These are phyloP conservation scores for Benthosema pterotum DNA, from an alignment of 2,797 vertebrate genomes.

Conservation along the genomic window DNA sequence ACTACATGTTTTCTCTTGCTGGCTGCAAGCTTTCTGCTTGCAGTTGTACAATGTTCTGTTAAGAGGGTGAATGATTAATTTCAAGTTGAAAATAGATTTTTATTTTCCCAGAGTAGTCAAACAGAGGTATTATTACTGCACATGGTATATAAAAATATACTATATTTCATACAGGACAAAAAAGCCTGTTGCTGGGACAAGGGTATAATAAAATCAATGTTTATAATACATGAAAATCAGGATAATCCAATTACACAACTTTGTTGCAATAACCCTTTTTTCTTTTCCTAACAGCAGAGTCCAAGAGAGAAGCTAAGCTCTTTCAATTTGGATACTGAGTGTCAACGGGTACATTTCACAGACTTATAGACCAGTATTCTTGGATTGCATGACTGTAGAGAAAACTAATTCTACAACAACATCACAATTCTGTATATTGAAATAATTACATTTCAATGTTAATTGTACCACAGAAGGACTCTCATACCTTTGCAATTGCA, in stretches of 20 bases:
- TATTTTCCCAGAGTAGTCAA: not conserved
- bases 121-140: no score
- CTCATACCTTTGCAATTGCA: no score
- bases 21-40: no score
- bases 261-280: not conserved
- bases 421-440: slow-evolving; percentile 11
- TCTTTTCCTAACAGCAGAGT: slow-evolving; percentile 8
- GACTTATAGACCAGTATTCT: not conserved
- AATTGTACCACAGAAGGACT: no score
- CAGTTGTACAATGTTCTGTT: slow-evolving; percentile 3
- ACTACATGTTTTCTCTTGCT: not conserved
- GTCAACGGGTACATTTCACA: no score
- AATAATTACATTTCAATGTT: not conserved
- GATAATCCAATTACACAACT: not conserved
- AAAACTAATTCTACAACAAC: slow-evolving; percentile 15
- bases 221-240: slow-evolving; percentile 38
- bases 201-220: slow-evolving; percentile 40
- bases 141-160: slow-evolving; percentile 1
- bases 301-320: not conserved
- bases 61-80: not conserved
- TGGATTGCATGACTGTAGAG: slow-evolving; percentile 11
- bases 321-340: not conserved
- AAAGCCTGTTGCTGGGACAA: slow-evolving; percentile 35
- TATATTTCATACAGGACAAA: slow-evolving; percentile 13
- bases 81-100: not conserved